Base-by-base conservation (phyloP, 2,888 invertebrate genomes). In the Papilio demoleus region DNA sequence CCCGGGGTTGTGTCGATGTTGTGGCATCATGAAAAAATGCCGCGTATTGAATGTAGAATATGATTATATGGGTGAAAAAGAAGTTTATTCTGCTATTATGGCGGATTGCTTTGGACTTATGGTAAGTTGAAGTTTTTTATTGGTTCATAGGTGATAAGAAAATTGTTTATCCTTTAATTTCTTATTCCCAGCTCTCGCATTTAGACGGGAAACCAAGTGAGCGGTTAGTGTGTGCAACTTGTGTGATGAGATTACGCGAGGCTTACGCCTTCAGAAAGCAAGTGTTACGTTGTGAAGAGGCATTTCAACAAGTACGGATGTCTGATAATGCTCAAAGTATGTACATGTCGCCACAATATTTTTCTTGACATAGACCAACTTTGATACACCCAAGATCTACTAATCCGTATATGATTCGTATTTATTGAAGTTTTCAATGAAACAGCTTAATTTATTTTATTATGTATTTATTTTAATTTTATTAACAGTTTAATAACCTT, bases 81-180 rank as follows among this genome's bases (percentile, higher is more conserved):
- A 92, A 72, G 72, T 89, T 0, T 92, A 92, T 75, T 85, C 89
- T 0, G 90, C 90, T 61, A 91, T 92, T 85, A 78, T 92, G 31
- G 81, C 90, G 84, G 92, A 92, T 68, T 90, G 90, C 70, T 92
- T 87, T 70, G 88, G 92, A 1, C 76, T 92, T 14, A 64, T 91
- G 77, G 92, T 91, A 76, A 81, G 86, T 78, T 65, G 5, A 36
- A 42, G n/a, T 22, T 17, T 53, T 17, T 50, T 31, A 9, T 9
- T 34, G 11, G 5, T 34, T 34, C 34, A 9, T 34, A 5, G 4
- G 8, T 34, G 9, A 34, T 9, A 34, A n/a, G n/a, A n/a, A n/a
- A n/a, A n/a, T n/a, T n/a, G n/a, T n/a, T n/a, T n/a, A n/a, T n/a
- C n/a, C n/a, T n/a, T n/a, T n/a, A n/a, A n/a, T n/a, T n/a, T n/a